Evolutionary conservation across 2,888 invertebrate genomes (phyloP), one percentile per base, ranked within the genome.

Genomic region (Xestia sexstrigata): DNA sequence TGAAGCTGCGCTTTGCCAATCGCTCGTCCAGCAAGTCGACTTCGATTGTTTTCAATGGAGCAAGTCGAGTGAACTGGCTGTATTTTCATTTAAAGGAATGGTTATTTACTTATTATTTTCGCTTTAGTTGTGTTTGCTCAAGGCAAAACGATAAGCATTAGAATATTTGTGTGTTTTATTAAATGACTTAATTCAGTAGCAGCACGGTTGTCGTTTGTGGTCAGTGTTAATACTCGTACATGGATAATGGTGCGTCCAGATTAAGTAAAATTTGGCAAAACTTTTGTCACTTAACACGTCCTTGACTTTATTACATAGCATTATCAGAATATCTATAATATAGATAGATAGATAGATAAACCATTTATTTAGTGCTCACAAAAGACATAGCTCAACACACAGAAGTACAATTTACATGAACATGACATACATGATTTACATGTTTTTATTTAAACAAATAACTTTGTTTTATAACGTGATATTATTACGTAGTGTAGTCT

Each of bases 11-110:
- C 85, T 83, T 81, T 78, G 69, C 79, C 87, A 81, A 87, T 87
- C 82, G 79, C 78, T 81, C 79, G 82, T 73, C 86, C 75, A 79
- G 74, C 73, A 83, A 83, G 81, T 84, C 72, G 68, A 60, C 83
- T 88, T 88, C 85, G 83, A 88, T 88, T 87, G 88, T 81, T 85
- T 88, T 83, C 85, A 84, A 88, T 83, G 39, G 83, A 67, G 74
- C 78, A 82, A 84, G 60, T 84, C 83, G 49, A 85, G 85, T 82
- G 82, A 70, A 82, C 76, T 67, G 30, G n/a, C 66, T 72, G 81
- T 81, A 76, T 83, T 82, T 82, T 70, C 75, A 74, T 73, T 82
- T 65, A 76, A 85, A 83, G 52, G 55, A 70, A 82, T 72, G 49
- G 55, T 79, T 42, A 83, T 82, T 81, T 79, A 70, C 72, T 81